Base-by-base conservation (phyloP, 2,888 invertebrate species). In the Eustalomyia histrio region DNA sequence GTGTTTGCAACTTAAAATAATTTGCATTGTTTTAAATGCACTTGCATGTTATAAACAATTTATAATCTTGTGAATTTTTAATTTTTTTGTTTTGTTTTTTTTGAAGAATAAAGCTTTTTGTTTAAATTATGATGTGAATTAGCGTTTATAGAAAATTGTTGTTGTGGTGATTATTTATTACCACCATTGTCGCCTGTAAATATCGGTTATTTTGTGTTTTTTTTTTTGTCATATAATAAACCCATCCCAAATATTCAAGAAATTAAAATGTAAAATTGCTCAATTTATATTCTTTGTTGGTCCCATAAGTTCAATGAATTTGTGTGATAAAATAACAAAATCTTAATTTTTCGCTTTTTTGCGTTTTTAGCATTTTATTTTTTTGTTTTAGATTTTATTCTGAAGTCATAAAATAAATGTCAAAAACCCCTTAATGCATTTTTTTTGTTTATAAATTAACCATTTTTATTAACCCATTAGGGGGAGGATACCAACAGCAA, bases 281-380 rank as follows among this genome's bases (percentile, higher is more conserved):
- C 71, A 72, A 72, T 78, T 72, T 33, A 65, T 78, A 78, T 78
- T 78, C 76, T 72, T 78, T 78, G 76, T 78, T 78, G 21, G 72
- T 65, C 53, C 24, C 47, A 60, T 64, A 65, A 67, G 76, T 78
- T 78, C 76, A 78, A 64, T 78, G 71, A 76, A 60, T 71, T 71
- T 55, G 58, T 63, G 61, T 57, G 29, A 50, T 63, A 53, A 61
- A 69, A 63, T 50, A 43, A 75, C 12, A n/a, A 68, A 79, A 67
- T 67, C 50, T 61, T 65, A 47, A 57, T 64, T 63, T 29, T 29
- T 29, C 29, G 29, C 29, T 71, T 61, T 21, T 79, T 68, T 76
- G 43, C 39, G 43, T 47, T 63, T 57, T 76, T 58, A 39, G 69
- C 35, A 71, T 71, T 76, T 60, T 65, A 52, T 33, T 69, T 69